These are phyloP conservation scores for Eurytoma californica DNA, from an alignment of 2,888 invertebrate genomes.

Conservation along the genomic window DNA sequence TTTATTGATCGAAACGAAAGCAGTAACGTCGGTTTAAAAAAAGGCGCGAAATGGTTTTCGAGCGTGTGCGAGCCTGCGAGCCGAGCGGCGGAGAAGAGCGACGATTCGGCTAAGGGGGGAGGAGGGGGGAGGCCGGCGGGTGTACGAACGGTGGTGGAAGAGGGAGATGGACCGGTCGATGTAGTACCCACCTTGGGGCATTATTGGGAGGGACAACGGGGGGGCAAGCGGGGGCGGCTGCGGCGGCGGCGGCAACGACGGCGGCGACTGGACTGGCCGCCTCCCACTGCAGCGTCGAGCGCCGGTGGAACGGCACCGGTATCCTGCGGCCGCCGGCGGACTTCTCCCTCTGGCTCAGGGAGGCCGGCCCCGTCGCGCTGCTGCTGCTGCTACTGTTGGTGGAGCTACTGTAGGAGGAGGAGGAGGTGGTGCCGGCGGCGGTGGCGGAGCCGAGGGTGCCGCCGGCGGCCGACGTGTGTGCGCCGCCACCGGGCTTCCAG, in stretches of 20 bases:
- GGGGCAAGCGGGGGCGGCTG: slow-evolving; percentile 34
- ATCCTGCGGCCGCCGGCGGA: slow-evolving; percentile 60
- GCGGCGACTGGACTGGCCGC: slow-evolving; percentile 43
- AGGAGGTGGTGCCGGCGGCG: neutral
- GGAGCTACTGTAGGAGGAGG: neutral
- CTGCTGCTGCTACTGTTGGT: slow-evolving; percentile 10
- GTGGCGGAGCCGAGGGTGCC: neutral
- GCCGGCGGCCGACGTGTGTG: neutral
- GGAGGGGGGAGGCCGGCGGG: slow-evolving; percentile 6
- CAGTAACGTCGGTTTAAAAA: too few relatives aligned
- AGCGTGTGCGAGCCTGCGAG: neutral
- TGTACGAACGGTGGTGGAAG: slow-evolving; percentile 9
- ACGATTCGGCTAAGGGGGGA: neutral
- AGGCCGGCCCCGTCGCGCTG: slow-evolving; percentile 4
- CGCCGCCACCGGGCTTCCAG: slow-evolving; percentile 66
- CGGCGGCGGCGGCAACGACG: slow-evolving; percentile 26
- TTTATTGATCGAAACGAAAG: neutral
- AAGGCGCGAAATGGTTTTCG: too few relatives aligned
- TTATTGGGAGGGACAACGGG: slow-evolving; percentile 68
- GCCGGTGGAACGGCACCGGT: slow-evolving; percentile 79
- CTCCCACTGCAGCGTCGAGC: slow-evolving; percentile 76
- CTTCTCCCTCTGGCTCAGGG: slow-evolving; percentile 8
- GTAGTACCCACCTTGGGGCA: slow-evolving; percentile 74
- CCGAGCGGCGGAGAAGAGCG: neutral
- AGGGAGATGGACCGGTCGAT: slow-evolving; percentile 52